Base-by-base conservation (phyloP, 2,888 invertebrate genomes). In the Drosophila emarginata region DNA sequence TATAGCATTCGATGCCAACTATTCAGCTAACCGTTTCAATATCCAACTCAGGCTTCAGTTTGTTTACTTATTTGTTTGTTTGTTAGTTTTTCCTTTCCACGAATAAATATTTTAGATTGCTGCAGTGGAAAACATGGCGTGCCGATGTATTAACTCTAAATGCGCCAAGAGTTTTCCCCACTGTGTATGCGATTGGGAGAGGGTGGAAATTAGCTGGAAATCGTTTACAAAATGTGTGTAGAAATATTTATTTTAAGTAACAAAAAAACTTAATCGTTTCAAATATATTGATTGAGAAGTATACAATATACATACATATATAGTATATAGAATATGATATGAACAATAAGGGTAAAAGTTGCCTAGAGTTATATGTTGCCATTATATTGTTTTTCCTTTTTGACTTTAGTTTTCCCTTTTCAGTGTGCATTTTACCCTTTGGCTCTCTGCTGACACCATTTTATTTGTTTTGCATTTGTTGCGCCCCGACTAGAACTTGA, bases 1-100 rank as follows among this genome's bases (percentile, higher is more conserved):
- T 87, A 83, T 87, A 87, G 86, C 82, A 81, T 72, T 73, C 54
- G 5, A 28, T 68, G 76, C 79, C 59, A 74, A 66, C 73, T 74
- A 61, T 63, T 32, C 78, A 57, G 67, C 73, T 73, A 72, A 61
- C 73, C 64, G 63, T 74, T 73, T 73, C 66, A 72, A 72, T 74
- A 58, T 39, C 50, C 67, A 61, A 57, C 74, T 73, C 45, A 1
- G 26, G 37, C 52, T 12, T 26, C 52, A 52, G 18, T 39, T 60
- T 21, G 50, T 12, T 37, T 53, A 14, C 36, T 15, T 59, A 59
- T 50, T 50, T 64, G 51, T 67, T 80, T 83, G 74, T 75, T 69
- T 71, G 72, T 72, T 45, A 45, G 71, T 73, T 82, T 76, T 76
- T 86, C 72, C 72, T 68, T 66, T 67, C 56, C 67, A 75, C 52